A percentile compares a stretch with the other conserved stretches of the same genome.
phyloP scores from a whole-genome alignment of 2,113 vertebrate species.

The Percina caprodes region DNA sequence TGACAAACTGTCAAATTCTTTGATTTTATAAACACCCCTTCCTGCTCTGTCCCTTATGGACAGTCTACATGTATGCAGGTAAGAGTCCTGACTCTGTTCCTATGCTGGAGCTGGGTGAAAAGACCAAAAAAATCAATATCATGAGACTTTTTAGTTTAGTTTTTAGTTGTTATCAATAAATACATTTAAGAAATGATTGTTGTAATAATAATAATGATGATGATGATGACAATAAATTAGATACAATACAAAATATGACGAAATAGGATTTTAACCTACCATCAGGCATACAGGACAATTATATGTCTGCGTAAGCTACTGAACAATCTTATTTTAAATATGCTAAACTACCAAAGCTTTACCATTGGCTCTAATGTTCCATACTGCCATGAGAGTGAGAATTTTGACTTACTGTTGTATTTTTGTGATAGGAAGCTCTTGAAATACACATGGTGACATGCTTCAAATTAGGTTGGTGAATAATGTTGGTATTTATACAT shows the following conservation, averaged over 20 bases:
- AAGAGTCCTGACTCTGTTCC: conserved; percentile 2
- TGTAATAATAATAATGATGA: no score
- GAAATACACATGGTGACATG: not conserved
- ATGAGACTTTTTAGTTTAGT: not conserved
- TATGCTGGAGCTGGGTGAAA: not conserved
- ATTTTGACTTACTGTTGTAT: not conserved
- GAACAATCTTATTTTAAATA: not conserved
- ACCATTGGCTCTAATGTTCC: not conserved
- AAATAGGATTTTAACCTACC: not conserved
- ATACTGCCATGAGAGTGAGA: not conserved
- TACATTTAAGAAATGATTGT: not conserved
- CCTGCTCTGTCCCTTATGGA: conserved; percentile 1
- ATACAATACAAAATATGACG: not conserved
- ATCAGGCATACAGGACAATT: not conserved
- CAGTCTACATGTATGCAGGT: not conserved
- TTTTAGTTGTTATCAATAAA: not conserved
- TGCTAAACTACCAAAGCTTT: not conserved
- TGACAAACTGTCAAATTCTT: conserved; percentile 4
- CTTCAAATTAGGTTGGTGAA: not conserved
- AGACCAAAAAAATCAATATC: not conserved
- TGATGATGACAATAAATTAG: not conserved
- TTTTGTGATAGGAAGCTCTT: not conserved
- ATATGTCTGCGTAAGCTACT: not conserved
- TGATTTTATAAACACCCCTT: conserved; percentile 8
- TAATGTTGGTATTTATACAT: not conserved